Evolutionary conservation across 2,797 vertebrate genomes (phyloP).

Genomic region (Parambassis ranga): DNA sequence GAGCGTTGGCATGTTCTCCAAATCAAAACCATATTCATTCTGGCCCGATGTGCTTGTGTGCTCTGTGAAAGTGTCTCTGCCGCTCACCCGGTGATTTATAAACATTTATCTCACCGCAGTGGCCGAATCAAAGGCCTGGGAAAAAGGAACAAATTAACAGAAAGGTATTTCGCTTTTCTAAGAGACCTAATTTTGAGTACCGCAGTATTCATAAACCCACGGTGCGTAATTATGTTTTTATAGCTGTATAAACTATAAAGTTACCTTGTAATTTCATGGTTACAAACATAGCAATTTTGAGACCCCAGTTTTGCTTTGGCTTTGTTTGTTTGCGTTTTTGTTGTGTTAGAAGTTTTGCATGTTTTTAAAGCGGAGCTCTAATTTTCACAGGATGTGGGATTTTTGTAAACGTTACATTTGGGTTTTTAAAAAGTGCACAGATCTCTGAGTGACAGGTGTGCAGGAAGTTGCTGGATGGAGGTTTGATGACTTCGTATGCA

Average conservation of each 20-base stretch:
- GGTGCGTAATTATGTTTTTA: constrained; percentile 83
- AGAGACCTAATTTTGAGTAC: constrained; percentile 80
- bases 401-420: constrained; percentile 47
- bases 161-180: constrained; percentile 78
- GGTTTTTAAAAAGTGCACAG: not conserved
- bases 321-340: constrained; percentile 86
- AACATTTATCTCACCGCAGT: constrained; percentile 70
- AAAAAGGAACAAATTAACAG: constrained; percentile 76
- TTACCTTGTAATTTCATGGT: constrained; percentile 89
- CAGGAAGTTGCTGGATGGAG: not conserved
- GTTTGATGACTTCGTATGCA: not conserved
- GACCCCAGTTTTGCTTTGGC: constrained; percentile 82
- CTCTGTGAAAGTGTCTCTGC: constrained; percentile 57
- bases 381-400: constrained; percentile 74
- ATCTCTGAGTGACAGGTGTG: constrained; percentile 42
- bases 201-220: constrained; percentile 81
- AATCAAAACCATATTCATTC: constrained; percentile 67
- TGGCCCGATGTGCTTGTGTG: constrained; percentile 51
- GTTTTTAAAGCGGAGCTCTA: constrained; percentile 68
- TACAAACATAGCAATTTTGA: constrained; percentile 81
- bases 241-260: constrained; percentile 84
- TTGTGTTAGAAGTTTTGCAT: constrained; percentile 78
- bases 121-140: constrained; percentile 68
- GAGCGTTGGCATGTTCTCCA: constrained; percentile 52
- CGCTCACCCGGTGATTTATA: constrained; percentile 70